A percentile compares a stretch with the other conserved stretches of the same genome.
Evolutionary conservation across 2,888 invertebrate species (phyloP).

Genomic region (Leptopterna dolabrata): DNA sequence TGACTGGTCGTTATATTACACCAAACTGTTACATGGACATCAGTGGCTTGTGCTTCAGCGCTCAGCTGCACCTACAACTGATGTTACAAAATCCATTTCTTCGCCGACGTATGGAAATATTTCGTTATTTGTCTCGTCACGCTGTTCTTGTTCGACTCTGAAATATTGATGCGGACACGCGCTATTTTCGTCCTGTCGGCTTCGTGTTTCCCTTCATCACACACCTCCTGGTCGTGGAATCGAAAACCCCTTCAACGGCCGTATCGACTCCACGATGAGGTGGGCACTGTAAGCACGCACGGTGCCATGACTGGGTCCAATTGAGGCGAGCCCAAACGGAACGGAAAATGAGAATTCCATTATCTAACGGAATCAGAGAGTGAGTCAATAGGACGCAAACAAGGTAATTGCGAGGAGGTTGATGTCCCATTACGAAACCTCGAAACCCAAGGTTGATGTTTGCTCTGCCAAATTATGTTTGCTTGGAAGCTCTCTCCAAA

Average conservation of each 20-base stretch:
- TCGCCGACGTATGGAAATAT: no score
- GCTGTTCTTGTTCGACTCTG: no score
- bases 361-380: slow-evolving; percentile 28
- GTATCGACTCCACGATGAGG: neutral
- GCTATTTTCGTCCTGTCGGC: neutral
- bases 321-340: neutral
- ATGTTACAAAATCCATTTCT: no score
- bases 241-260: neutral
- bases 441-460: neutral
- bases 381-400: slow-evolving; percentile 15
- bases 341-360: slow-evolving; percentile 30
- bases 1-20: no score
- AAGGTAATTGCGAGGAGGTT: neutral
- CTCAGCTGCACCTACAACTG: no score
- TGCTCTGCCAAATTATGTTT: no score
- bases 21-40: no score
- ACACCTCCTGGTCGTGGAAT: neutral
- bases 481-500: no score
- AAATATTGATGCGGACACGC: neutral
- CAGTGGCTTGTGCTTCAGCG: no score
- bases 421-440: neutral
- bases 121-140: no score
- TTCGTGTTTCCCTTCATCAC: neutral
- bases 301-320: slow-evolving; percentile 6
- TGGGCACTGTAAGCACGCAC: neutral